Base-by-base conservation (phyloP, 2,797 vertebrate genomes). In the Malurus leucopterus region DNA sequence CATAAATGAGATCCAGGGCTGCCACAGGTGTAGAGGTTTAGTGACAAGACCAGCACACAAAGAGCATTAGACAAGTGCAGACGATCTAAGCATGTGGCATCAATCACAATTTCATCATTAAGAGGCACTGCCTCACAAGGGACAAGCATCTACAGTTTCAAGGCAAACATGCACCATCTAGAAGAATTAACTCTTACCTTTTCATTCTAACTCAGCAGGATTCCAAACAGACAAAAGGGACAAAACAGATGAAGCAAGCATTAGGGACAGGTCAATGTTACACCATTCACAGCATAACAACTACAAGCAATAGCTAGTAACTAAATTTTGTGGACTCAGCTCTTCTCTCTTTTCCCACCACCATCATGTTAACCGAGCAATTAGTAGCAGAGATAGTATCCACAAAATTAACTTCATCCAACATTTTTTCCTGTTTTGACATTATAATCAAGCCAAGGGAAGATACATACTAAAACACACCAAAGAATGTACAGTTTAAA, bases 181-280 rank as follows among this genome's bases (percentile, higher is more conserved):
- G 97, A 98, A 98, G 97, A 96, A 97, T 97, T 95, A 94, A 97
- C 95, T 98, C 99, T 99, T 99, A 99, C 99, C 99, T 99, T 99
- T 97, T 99, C 99, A 99, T 99, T 99, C 99, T 99, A 99, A 99
- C 98, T 99, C 98, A 99, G 98, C 98, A 98, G 98, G 98, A 98
- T 98, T 99, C 99, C 98, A 98, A 99, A 99, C 97, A 98, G 98
- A 99, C 98, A 99, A 98, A 98, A 98, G 97, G 96, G 96, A 98
- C 96, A 99, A 99, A 99, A 99, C 98, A 99, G 98, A 99, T 96
- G 97, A 99, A 98, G 98, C 98, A 99, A 96, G 96, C 91, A 94
- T 98, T 98, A 98, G 96, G 95, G 95, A 96, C 80, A 95, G 76
- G 93, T 96, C 93, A 51, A 29, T 88, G 93, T 95, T 93, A 95